phyloP scores from a whole-genome alignment of 2,797 vertebrate genomes.

The Sebastes diaconus region DNA sequence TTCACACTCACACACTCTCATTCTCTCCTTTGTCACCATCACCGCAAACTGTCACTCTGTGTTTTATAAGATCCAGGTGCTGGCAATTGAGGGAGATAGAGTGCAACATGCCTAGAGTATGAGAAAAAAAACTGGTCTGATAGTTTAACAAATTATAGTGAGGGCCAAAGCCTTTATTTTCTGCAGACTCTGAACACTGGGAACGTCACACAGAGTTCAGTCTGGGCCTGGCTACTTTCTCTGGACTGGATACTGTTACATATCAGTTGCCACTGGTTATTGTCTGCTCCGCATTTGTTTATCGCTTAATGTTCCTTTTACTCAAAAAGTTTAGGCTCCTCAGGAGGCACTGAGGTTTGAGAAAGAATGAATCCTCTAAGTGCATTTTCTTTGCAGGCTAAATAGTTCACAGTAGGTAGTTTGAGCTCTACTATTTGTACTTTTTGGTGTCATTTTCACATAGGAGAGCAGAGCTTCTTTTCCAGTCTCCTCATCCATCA shows the following conservation, averaged over 20 bases:
- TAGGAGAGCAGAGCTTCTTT: slow-evolving; percentile 58
- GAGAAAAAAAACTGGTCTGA: slow-evolving; percentile 10
- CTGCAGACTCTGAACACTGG: slow-evolving; percentile 36
- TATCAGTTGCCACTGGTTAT: slow-evolving; percentile 42
- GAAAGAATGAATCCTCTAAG: neutral
- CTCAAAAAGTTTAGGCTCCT: neutral
- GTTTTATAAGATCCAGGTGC: slow-evolving; percentile 79
- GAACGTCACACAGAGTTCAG: slow-evolving; percentile 67
- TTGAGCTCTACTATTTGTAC: neutral
- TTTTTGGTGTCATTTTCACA: slow-evolving; percentile 11
- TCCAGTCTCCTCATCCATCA: slow-evolving; percentile 25
- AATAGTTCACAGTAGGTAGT: neutral
- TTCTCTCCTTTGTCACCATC: slow-evolving; percentile 65
- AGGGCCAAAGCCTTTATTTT: slow-evolving; percentile 36
- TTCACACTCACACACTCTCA: slow-evolving; percentile 29
- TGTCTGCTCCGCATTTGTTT: slow-evolving; percentile 44
- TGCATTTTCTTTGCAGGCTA: neutral
- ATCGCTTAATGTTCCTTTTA: slow-evolving; percentile 25
- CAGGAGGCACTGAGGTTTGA: neutral
- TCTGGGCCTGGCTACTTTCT: slow-evolving; percentile 38
- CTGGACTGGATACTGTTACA: slow-evolving; percentile 45
- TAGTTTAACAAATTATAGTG: slow-evolving; percentile 49
- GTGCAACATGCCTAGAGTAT: slow-evolving; percentile 12
- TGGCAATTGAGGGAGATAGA: slow-evolving; percentile 58
- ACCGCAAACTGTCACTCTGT: slow-evolving; percentile 51